Percentiles rank a stretch among this genome's conserved stretches.
These are phyloP conservation scores for Drosophila suboccidentalis DNA, from an alignment of 2,888 invertebrate species.

Conservation along the genomic window DNA sequence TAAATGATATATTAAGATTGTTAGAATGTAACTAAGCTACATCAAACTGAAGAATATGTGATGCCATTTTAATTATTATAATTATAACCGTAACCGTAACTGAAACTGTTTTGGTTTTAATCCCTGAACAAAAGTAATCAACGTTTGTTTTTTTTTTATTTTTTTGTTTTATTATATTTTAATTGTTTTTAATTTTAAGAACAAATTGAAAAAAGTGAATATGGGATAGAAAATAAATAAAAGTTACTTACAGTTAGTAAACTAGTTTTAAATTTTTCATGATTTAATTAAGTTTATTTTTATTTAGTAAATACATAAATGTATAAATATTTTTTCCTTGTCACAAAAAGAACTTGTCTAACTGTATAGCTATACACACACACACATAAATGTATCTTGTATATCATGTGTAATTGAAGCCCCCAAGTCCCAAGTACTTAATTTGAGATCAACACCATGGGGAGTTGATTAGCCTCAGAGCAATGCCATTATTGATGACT, in stretches of 20 bases:
- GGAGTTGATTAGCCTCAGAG: slow-evolving; percentile 68
- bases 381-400: slow-evolving; percentile 21
- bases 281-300: too few relatives aligned
- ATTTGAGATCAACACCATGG: slow-evolving; percentile 64
- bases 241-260: too few relatives aligned
- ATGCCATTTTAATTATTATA: too few relatives aligned
- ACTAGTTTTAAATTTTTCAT: too few relatives aligned
- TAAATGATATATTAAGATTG: too few relatives aligned
- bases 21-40: too few relatives aligned
- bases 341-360: neutral
- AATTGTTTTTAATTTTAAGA: neutral
- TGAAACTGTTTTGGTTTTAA: too few relatives aligned
- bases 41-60: too few relatives aligned
- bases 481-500: slow-evolving; percentile 36
- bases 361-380: slow-evolving; percentile 9
- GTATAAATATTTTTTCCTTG: neutral
- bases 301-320: neutral
- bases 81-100: too few relatives aligned
- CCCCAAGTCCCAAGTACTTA: slow-evolving; percentile 49
- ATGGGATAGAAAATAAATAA: too few relatives aligned
- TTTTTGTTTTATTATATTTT: neutral
- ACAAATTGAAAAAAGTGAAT: neutral
- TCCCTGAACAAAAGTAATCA: neutral
- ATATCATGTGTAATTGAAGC: slow-evolving; percentile 45
- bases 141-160: neutral